These are phyloP conservation scores for Diadumene lineata DNA, from an alignment of 92 coral and sea anemone species.

Conservation along the genomic window DNA sequence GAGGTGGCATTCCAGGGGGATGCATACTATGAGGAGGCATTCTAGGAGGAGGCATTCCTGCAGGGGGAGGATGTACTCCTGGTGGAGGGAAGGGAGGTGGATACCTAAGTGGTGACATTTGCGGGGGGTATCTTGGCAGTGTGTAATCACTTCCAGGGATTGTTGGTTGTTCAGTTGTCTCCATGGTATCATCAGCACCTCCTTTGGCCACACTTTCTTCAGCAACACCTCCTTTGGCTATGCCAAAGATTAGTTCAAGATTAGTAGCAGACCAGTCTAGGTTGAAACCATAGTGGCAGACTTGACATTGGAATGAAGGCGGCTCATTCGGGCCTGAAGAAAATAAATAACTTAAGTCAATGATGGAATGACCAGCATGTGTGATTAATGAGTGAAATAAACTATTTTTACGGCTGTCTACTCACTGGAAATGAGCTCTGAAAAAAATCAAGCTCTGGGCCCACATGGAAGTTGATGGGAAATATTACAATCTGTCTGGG, in stretches of 20 bases:
- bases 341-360: too few relatives aligned
- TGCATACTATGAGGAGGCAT: conserved; percentile 35
- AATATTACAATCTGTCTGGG: too few relatives aligned
- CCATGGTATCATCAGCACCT: not conserved
- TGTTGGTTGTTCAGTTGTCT: conserved; percentile 3
- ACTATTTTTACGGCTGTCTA: too few relatives aligned
- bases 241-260: conserved; percentile 84
- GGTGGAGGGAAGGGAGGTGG: conserved; percentile 49
- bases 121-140: conserved; percentile 28
- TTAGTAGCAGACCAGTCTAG: conserved; percentile 93
- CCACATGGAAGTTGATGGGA: too few relatives aligned
- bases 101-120: conserved; percentile 21
- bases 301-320: conserved; percentile 95
- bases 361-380: too few relatives aligned
- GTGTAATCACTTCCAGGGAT: not conserved
- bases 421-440: too few relatives aligned
- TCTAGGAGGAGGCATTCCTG: conserved; percentile 44
- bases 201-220: conserved; percentile 4
- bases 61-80: conserved; percentile 15
- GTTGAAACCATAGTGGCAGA: conserved; percentile 94
- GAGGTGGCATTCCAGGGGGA: conserved; percentile 36
- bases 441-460: too few relatives aligned
- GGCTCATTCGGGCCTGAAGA: conserved; percentile 82
- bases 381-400: too few relatives aligned
- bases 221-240: conserved; percentile 35